Base-by-base conservation (phyloP, 2,113 vertebrate species). In the Bufo bufo region DNA sequence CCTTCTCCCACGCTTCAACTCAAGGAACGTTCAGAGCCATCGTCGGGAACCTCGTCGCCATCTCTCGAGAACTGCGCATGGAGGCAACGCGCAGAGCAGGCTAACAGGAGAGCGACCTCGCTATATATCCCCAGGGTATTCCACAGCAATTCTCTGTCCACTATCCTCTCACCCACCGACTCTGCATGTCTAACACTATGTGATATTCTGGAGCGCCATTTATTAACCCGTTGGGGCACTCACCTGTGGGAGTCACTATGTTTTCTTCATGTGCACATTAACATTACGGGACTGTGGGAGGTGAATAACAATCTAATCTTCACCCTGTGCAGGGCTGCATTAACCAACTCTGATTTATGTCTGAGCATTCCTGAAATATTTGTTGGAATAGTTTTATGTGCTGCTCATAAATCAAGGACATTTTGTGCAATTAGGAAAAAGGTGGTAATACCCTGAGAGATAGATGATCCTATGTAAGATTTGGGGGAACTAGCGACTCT, bases 1-100 rank as follows among this genome's bases (percentile, higher is more conserved):
- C 65, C 12, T 33, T 91, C 89, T 90, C 88, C 82, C 91, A 90
- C 89, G 85, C 85, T 92, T 81, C 88, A 0, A 81, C 16, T 43
- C 87, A 89, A 91, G 89, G 91, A 92, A 1, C 83, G 89, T 82
- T 92, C 59, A 6, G 87, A 91, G 59, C 90, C 90, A 43, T 89
- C 91, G 0, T 61, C 91, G 11, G 90, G 16, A 12, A 2, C 91
- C 89, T 88, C 90, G 82, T 89, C 88, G 87, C 90, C 80, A 81
- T 92, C 90, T 19, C 89, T 45, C 88, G 89, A 19, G 0, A 59
- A 66, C 89, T 90, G 77, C 82, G 0, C 78, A 87, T 85, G 71
- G 54, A 91, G 90, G 83, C 89, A 86, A 52, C 91, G 85, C 75
- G 87, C 90, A 89, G 92, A 87, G 91, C 91, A 90, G 90, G 90